Percentiles rank a stretch among this genome's conserved stretches.
phyloP scores from a whole-genome alignment of 2,113 vertebrate species.

The Phoenicopterus ruber region DNA sequence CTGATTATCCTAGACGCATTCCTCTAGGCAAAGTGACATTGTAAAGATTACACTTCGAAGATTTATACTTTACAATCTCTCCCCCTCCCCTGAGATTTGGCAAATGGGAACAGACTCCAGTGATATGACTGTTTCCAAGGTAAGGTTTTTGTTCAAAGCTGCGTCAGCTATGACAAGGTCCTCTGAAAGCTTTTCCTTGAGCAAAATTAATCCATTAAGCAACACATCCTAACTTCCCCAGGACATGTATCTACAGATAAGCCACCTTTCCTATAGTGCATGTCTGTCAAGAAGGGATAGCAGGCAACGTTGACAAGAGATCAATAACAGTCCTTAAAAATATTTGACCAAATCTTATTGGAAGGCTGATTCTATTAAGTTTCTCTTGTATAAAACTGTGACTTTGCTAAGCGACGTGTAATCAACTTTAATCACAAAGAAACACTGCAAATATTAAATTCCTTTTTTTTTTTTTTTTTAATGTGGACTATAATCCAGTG shows the following conservation, averaged over 20 bases:
- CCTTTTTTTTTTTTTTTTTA: background rate
- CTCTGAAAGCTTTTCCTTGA: conserved; percentile 7
- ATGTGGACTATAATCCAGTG: background rate
- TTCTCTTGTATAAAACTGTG: background rate
- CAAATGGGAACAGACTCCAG: background rate
- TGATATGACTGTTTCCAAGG: background rate
- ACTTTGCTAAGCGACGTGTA: background rate
- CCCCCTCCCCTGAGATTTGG: background rate
- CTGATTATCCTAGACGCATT: background rate
- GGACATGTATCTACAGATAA: background rate
- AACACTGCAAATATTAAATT: background rate
- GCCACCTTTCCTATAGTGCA: background rate
- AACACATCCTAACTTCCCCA: background rate
- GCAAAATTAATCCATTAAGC: conserved; percentile 44
- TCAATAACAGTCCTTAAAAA: conserved; percentile 27
- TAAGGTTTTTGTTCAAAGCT: conserved; percentile 9
- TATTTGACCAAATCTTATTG: background rate
- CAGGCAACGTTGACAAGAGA: background rate
- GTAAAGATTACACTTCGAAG: background rate
- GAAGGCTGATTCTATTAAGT: background rate
- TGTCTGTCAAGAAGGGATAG: background rate
- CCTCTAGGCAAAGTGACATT: background rate
- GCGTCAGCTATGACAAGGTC: background rate
- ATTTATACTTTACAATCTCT: background rate
- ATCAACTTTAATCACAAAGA: background rate